Evolutionary conservation across 2,113 vertebrate genomes (phyloP), one percentile per base, ranked within the genome.

Genomic region (Antechinus flavipes): DNA sequence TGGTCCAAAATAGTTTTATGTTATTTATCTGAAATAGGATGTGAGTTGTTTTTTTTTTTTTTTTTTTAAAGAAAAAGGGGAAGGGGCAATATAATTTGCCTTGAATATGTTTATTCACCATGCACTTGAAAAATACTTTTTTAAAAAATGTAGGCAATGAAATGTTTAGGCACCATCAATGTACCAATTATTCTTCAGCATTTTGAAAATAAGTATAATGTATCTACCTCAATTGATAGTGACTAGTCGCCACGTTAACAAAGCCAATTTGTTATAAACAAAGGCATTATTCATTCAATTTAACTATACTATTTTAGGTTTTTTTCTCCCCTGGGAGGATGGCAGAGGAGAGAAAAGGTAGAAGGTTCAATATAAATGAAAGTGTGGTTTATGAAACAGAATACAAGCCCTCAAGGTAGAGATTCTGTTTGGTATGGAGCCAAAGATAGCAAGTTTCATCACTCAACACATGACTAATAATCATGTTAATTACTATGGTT

Each of bases 341-440:
- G 7, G 42, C 19, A 84, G 19, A 84, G 7, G 68, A 42, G n/a
- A 19, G n/a, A 84, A 50, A 84, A 19, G 53, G 35, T 89, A 91
- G n/a, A 52, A 54, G 89, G 76, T 93, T 96, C 84, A 95, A 91
- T 19, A 93, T 23, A 26, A 97, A 46, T 53, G 93, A 97, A 95
- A 54, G 91, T 56, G 96, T 50, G 54, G 90, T 90, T 95, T 93
- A 95, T 25, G 90, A 96, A 96, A 97, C 61, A 90, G 90, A 96
- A 96, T 94, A 47, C 42, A 26, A 94, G 94, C 94, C 97, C 94
- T 96, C 10, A 5, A 93, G 93, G 93, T 90, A 97, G 93, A 93
- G 94, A 96, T 90, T 9, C 94, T 68, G 92, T 90, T 90, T 95
- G 49, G 42, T 95, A 93, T 91, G 42, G 93, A 89, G 93, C 92